Conservation (phyloP, 2,888 invertebrate genomes). For the Rhingia rostrata region DNA sequence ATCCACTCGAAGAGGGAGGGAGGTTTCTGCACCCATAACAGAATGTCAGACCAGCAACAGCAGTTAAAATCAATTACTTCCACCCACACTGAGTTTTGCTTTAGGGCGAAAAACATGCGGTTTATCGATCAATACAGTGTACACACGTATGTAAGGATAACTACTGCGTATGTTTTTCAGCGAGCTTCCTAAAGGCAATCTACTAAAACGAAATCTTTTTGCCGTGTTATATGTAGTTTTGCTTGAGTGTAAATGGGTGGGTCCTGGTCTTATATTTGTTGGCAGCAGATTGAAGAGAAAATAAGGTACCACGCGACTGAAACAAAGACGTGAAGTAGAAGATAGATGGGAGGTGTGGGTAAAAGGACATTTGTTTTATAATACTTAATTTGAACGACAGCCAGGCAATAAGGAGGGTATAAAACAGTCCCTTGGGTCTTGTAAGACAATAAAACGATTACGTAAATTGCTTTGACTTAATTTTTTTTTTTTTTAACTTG, state of each 20-base stretch:
- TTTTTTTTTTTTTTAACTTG: too few species aligned
- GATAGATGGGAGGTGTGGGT: too few species aligned
- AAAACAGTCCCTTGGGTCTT: too few species aligned
- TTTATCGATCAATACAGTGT: background rate
- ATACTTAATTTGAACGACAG: too few species aligned
- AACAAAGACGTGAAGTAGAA: too few species aligned
- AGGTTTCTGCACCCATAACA: background rate
- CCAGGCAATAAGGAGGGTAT: too few species aligned
- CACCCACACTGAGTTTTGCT: background rate
- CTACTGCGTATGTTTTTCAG: background rate
- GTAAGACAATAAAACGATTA: too few species aligned
- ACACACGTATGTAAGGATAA: background rate
- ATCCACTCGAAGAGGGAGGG: background rate
- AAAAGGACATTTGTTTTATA: too few species aligned
- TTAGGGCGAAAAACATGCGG: conserved; percentile 12
- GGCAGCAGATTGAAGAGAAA: too few species aligned
- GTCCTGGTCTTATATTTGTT: too few species aligned
- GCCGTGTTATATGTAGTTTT: background rate
- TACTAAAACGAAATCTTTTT: background rate
- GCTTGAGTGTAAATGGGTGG: background rate
- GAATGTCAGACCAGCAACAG: background rate
- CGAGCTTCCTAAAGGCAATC: background rate
- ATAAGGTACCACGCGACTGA: too few species aligned
- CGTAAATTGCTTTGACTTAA: too few species aligned
- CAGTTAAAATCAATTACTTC: conserved; percentile 8